Conservation (phyloP, 2,888 invertebrate genomes). For the Ctena decussata region DNA sequence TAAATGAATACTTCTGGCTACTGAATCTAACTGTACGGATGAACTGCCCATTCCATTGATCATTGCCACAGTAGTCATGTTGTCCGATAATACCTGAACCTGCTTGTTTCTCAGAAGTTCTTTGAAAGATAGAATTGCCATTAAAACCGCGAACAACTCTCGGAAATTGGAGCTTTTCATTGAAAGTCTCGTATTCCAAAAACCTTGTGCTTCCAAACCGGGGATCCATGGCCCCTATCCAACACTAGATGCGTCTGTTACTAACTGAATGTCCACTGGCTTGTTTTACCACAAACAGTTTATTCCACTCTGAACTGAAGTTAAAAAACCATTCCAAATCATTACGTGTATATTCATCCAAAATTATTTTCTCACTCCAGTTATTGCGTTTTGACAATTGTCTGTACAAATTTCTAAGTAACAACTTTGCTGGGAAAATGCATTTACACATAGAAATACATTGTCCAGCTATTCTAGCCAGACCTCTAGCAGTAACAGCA, state of each 20-base stretch:
- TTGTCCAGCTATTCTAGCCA: conserved; percentile 22
- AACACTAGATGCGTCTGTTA: neutral
- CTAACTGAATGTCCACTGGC: neutral
- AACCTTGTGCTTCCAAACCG: neutral
- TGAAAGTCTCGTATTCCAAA: neutral
- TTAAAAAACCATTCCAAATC: conserved; percentile 15
- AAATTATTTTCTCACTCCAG: conserved; percentile 3
- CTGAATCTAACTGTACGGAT: neutral
- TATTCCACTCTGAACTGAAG: conserved; percentile 3
- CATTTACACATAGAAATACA: conserved; percentile 24
- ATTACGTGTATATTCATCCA: neutral
- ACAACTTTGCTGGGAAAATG: conserved; percentile 12
- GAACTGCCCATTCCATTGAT: conserved; percentile 2
- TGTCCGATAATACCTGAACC: conserved; percentile 9
- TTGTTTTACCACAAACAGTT: neutral
- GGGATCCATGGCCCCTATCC: conserved; percentile 16
- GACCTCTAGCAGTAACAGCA: neutral
- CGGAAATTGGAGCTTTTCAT: neutral
- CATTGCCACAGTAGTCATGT: conserved; percentile 5
- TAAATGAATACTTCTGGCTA: neutral
- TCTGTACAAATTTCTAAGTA: conserved; percentile 13
- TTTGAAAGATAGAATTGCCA: neutral
- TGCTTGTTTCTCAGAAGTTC: neutral
- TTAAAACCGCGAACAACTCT: neutral
- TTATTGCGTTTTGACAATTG: neutral